Evolutionary conservation across 2,113 vertebrate genomes (phyloP), one percentile per base, ranked within the genome.

Genomic region (Otocyon megalotis): DNA sequence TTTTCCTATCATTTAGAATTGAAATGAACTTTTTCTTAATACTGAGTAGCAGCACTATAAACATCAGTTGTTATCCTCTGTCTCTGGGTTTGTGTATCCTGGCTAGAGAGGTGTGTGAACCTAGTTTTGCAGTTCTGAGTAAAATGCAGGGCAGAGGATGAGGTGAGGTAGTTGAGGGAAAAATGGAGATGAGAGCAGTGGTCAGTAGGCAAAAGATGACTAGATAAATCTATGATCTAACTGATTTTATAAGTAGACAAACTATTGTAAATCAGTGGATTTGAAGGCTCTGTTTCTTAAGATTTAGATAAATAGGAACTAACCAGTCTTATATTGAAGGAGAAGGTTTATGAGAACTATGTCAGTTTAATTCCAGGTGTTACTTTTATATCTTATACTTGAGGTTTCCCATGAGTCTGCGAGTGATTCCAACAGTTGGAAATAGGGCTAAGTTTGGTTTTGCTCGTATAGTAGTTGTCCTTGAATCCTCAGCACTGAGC

Each of bases 1-100:
- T 72, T 95, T 94, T 65, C 16, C 43, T 53, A 10, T 37, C 63
- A 84, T 69, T 83, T 65, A 62, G 77, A 92, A 26, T 77, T 48
- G 43, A 92, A 95, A 69, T 87, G 24, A 72, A 65, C 50, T 76
- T 90, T 87, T 96, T 62, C 11, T 62, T 67, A 43, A 12, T 80
- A 32, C 37, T 74, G 22, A 86, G 16, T 81, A 72, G 48, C 16
- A 65, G 22, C 17, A 53, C n/a, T 10, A 0, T 76, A 16, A 53
- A 86, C 11, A 30, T 81, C 4, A 1, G 5, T 90, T 84, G 48
- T 43, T 19, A n/a, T 32, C 8, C 20, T 81, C 56, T 67, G 48
- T 84, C 22, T 82, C 63, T 26, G 48, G 60, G 13, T 9, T 0
- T 37, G 6, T 74, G 28, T 48, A 13, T 72, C 37, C 28, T 11